Evolutionary conservation across 53 echinoderm and acorn worm genomes (phyloP).

Genomic region (Patiria pectinifera): DNA sequence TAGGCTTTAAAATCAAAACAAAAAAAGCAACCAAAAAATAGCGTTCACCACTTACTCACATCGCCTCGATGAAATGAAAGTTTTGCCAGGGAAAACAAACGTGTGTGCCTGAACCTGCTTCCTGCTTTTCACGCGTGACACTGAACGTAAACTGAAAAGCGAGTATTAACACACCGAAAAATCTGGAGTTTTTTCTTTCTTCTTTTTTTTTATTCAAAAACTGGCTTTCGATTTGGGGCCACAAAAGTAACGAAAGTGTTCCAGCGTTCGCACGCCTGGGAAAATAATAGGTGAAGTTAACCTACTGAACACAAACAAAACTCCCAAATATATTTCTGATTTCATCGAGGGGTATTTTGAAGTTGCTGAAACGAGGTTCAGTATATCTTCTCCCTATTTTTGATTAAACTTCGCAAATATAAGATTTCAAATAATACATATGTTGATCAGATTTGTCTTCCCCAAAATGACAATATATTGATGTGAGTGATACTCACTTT

Average conservation of each 20-base stretch:
- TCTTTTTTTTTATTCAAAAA: neutral
- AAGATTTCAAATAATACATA: no score
- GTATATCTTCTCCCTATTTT: neutral
- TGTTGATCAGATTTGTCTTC: no score
- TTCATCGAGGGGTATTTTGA: neutral
- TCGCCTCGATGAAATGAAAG: neutral
- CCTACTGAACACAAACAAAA: neutral
- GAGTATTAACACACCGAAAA: neutral
- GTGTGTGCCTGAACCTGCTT: neutral
- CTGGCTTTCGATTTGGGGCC: neutral
- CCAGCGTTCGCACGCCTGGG: neutral
- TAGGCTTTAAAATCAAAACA: conserved; percentile 1
- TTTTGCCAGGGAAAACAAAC: neutral
- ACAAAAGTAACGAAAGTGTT: neutral
- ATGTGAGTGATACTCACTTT: no score
- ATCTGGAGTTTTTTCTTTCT: neutral
- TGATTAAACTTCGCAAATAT: neutral
- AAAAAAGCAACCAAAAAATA: neutral
- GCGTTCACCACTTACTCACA: neutral
- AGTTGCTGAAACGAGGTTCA: neutral
- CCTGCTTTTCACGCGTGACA: neutral
- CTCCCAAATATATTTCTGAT: neutral
- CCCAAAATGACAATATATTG: no score
- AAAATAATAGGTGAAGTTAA: neutral
- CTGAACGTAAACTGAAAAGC: neutral